Base-by-base conservation (phyloP, 2,797 vertebrate species). In the Bufotes viridis region DNA sequence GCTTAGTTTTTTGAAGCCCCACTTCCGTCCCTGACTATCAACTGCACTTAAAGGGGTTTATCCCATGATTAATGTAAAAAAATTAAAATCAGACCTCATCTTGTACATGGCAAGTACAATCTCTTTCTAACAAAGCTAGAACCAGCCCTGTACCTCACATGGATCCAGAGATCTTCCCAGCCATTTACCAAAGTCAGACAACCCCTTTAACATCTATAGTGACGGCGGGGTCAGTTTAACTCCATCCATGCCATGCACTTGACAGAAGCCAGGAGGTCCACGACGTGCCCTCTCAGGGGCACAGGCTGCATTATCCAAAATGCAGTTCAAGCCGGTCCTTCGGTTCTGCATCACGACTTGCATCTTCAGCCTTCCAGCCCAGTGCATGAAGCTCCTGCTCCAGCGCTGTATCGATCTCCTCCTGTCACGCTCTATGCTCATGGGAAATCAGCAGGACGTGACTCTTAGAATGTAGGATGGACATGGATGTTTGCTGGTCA, bases 391-490 rank as follows among this genome's bases (percentile, higher is more conserved):
- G 29, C 11, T 63, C 55, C 22, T 51, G 29, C 63, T 53, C 49
- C 72, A 49, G 3, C 22, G 70, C 22, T 26, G 57, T 78, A 85
- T 85, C 42, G 83, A 78, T 75, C 58, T 29, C 55, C 82, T 76
- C 57, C 74, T 22, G 70, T 85, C 72, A 78, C 58, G 7, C 74
- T 2, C 15, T 34, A 22, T 76, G 58, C 74, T 51, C 72, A 1
- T 9, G 29, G 82, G 82, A 75, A 61, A 75, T 84, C 82, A 61
- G 55, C 29, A 75, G 72, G 63, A 76, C 58, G 10, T 26, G 7
- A 22, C 29, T 85, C 42, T 84, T 49, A 34, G 42, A 14, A 58
- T 61, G 34, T 84, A 60, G 82, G 70, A 75, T 84, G 75, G 82
- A 60, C 57, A 49, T n/a, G 7, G 57, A 34, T 14, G 26, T 42